Conservation (phyloP, 1,140 invertebrate species). For the Lepidotrigona ventralis region DNA sequence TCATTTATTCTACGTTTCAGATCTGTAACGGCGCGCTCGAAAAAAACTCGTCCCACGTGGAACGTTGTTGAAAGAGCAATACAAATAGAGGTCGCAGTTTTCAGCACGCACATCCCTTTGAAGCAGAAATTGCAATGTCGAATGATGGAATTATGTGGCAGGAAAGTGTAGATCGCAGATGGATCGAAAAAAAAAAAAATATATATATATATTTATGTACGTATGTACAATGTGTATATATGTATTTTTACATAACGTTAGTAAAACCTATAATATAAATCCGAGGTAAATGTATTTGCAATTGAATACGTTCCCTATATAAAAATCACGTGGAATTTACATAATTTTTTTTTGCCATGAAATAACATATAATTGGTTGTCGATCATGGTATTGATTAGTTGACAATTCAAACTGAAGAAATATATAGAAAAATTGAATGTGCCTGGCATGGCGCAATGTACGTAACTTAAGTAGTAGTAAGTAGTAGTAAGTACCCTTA, state of each 20-base stretch:
- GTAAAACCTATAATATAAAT: background rate
- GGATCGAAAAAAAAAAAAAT: background rate
- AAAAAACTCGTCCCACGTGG: slow-evolving; percentile 20
- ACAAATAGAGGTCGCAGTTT: slow-evolving; percentile 38
- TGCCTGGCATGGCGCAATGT: background rate
- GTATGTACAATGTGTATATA: background rate
- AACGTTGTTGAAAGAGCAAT: slow-evolving; percentile 47
- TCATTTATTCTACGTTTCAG: slow-evolving; percentile 35
- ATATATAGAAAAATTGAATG: background rate
- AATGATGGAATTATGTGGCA: slow-evolving; percentile 46
- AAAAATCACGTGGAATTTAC: slow-evolving; percentile 19
- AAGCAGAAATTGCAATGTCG: slow-evolving; percentile 34
- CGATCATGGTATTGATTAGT: background rate
- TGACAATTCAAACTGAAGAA: background rate
- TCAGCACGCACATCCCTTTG: slow-evolving; percentile 33
- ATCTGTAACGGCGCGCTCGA: background rate
- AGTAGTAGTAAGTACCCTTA: background rate
- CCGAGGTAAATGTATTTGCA: slow-evolving; percentile 26
- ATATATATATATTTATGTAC: background rate
- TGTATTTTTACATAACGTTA: background rate
- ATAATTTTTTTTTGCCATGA: background rate
- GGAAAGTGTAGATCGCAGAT: slow-evolving; percentile 23
- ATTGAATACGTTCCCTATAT: slow-evolving; percentile 24
- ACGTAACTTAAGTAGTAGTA: background rate
- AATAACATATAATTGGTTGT: slow-evolving; percentile 2